Evolutionary conservation across 1,140 invertebrate genomes (phyloP), one percentile per base, ranked within the genome.

Genomic region (Apis mellifera): DNA sequence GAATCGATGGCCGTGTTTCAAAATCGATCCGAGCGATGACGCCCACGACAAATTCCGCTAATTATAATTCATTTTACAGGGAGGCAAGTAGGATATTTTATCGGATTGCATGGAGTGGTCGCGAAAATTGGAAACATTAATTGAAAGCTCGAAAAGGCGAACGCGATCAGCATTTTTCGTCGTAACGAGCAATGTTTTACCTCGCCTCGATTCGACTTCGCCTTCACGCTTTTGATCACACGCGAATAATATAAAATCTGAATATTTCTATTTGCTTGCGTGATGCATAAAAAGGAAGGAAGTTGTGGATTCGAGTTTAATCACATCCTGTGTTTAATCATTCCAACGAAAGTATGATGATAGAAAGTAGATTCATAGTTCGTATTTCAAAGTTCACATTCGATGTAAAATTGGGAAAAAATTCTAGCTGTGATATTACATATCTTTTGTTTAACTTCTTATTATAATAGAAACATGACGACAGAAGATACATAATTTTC

Each of bases 191-290:
- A 70, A 59, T 32, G 17, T 59, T 82, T 75, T 70, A 23, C 66
- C 81, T 75, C 70, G 65, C 78, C n/a, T n/a, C n/a, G 71, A 81
- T 84, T 69, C 69, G 79, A 83, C 69, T 62, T 75, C 42, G 65
- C 69, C 66, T 80, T 83, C 73, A 81, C 70, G 75, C 42, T 75
- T 64, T 50, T 54, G 32, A 26, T n/a, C 54, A 48, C 62, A 17
- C 42, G 21, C 48, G 65, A 48, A 13, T 23, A n/a, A 50, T 23
- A 66, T 77, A 42, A 54, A 73, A 66, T 79, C 81, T 84, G 83
- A 78, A 84, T n/a, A 26, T 26, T 77, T 32, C 19, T 50, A 0
- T 75, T 81, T 19, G 17, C n/a, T 69, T n/a, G 9, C n/a, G 42
- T n/a, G 9, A 42, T 66, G 42, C 64, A 7, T 19, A 4, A 64